Base-by-base conservation (phyloP, 2,797 vertebrate genomes). In the Spinus pinus region DNA sequence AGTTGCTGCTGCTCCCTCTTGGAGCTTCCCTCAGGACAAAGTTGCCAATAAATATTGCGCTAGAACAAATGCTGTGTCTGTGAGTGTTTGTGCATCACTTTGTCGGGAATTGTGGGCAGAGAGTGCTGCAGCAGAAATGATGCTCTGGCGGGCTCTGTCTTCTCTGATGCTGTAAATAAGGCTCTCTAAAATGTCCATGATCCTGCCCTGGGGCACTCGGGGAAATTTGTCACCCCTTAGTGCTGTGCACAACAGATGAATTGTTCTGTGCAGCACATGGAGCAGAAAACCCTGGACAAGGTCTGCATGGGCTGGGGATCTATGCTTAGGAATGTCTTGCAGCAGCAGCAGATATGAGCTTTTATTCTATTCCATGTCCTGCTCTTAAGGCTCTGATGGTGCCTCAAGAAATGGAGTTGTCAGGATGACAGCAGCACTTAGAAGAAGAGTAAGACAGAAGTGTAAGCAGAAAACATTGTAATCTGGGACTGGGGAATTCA, bases 261-360 rank as follows among this genome's bases (percentile, higher is more conserved):
- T 14, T 21, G 20, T 30, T 28, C 23, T 46, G 39, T 46, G 46
- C 3, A 46, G 28, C 39, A 37, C 9, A 71, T 22, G 22, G 39
- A 33, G 20, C 10, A 64, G 58, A 49, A 10, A 56, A 24, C 21
- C 17, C 69, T 16, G 35, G 17, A 56, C 2, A 7, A 27, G n/a
- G 10, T 25, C 12, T 37, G 18, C 0, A 0, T 56, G 69, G 20
- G 25, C 33, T 49, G 42, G 22, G 28, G 19, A 82, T 20, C 49
- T 20, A n/a, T 28, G 33, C 28, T 28, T 6, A 23, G 57, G 12
- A 54, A 54, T 23, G 9, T 39, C 18, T n/a, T n/a, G 33, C 16
- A 57, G 42, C 33, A 64, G 24, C 0, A 0, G 13, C 16, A 33
- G 24, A 9, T 41, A 54, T 21, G 42, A 35, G 9, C 6, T 69